Percentiles rank a stretch among this genome's conserved stretches.
These are phyloP conservation scores for Lipotes vexillifer DNA, from an alignment of 2,113 vertebrate species.

Conservation along the genomic window DNA sequence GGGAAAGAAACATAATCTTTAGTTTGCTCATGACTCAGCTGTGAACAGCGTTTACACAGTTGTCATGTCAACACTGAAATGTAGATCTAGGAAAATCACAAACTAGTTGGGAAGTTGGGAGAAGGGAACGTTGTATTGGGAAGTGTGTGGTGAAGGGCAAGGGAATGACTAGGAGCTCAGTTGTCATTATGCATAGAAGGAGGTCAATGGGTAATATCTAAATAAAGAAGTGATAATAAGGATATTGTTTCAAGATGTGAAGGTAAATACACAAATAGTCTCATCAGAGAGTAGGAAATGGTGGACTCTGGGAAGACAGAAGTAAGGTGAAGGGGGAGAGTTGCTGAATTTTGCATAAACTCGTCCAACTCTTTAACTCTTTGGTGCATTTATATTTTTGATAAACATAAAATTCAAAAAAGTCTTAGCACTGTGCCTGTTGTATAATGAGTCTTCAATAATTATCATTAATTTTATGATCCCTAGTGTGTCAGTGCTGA, in stretches of 20 bases:
- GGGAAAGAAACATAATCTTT: conserved; percentile 30
- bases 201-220: neutral
- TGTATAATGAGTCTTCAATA: neutral
- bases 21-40: neutral
- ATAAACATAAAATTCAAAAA: neutral
- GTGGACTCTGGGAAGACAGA: neutral
- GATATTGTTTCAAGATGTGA: neutral
- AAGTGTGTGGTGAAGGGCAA: neutral
- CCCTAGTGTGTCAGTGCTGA: neutral
- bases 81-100: neutral
- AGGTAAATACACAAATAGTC: neutral
- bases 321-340: neutral
- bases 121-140: neutral
- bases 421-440: neutral
- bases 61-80: neutral
- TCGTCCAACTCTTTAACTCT: neutral
- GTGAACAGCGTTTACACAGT: neutral
- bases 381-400: neutral
- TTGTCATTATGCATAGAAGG: neutral
- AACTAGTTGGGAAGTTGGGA: neutral
- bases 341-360: neutral
- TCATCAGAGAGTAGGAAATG: neutral
- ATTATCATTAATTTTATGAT: conserved; percentile 21
- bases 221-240: neutral
- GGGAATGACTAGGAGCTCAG: neutral